Evolutionary conservation across 2,888 invertebrate genomes (phyloP), one percentile per base, ranked within the genome.

Genomic region (Phyllotreta cruciferae): DNA sequence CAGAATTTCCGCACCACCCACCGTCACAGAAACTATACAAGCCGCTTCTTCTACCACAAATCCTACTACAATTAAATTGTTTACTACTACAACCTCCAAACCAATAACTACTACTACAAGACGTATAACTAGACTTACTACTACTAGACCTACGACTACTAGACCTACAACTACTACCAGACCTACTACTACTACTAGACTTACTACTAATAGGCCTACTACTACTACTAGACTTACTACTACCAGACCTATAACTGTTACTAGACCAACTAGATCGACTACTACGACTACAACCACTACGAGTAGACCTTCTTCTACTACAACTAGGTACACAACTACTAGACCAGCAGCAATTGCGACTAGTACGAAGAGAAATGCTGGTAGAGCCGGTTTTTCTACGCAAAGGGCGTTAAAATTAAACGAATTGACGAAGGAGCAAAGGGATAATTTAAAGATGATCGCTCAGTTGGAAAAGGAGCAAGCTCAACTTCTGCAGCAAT

Each of bases 391-490:
- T 56, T 11, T 65, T 9, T 56, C 67, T 41, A 63, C 62, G 8
- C 45, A 65, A n/a, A 61, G 62, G 6, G 66, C 64, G 8, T 63
- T 74, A 8, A 78, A 75, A 67, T 70, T 77, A 35, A 75, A 71
- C 56, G 64, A 75, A 61, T 70, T 82, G 52, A 79, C 79, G 3
- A 76, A 78, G 52, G 76, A 81, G 65, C 82, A 81, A 63, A 75
- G 73, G 62, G 73, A 75, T 64, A 79, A 81, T 71, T 73, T 81
- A 64, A 77, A 77, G 64, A 77, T 76, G 3, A 70, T 82, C 36
- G 76, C 75, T 49, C 73, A 74, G 52, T 69, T 82, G 49, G 82
- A 82, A 67, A 74, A 73, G 63, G 79, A 82, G 68, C 82, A 82
- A 67, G 76, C 78, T 3, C 77, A 77, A 7, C 73, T 82, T 66